Conservation (phyloP, 2,888 invertebrate species). For the Volucella inanis region DNA sequence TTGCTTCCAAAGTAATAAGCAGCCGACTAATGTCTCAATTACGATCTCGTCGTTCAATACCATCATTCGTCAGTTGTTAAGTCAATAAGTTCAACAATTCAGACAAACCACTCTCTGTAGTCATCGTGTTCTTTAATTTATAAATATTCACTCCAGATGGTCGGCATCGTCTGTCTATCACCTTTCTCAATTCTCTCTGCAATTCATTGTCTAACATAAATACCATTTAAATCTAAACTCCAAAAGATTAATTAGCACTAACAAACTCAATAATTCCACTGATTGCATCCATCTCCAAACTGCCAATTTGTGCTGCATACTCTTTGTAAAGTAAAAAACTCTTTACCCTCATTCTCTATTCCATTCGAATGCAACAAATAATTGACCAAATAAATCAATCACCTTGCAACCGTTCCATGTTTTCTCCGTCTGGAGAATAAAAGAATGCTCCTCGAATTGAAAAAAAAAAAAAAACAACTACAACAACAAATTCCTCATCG, state of each 20-base stretch:
- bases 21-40: no score
- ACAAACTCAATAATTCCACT: constrained; percentile 18
- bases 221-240: not conserved
- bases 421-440: constrained; percentile 13
- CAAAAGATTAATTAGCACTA: constrained; percentile 20
- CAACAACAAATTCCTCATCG: not conserved
- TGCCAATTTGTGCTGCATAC: not conserved
- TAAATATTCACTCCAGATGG: no score
- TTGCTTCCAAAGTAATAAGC: no score
- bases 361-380: not conserved
- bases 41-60: no score
- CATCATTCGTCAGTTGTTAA: no score
- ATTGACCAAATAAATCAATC: constrained; percentile 53
- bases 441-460: constrained; percentile 14
- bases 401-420: constrained; percentile 17
- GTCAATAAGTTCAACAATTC: no score
- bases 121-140: no score
- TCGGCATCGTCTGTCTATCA: no score
- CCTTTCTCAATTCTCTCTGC: no score
- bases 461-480: not conserved
- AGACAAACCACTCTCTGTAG: no score
- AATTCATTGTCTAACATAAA: no score
- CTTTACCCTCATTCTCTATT: not conserved
- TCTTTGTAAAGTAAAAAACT: not conserved
- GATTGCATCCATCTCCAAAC: constrained; percentile 9